Percentiles rank a stretch among this genome's conserved stretches.
phyloP scores from a whole-genome alignment of 2,113 vertebrate species.

The Chaenocephalus aceratus region DNA sequence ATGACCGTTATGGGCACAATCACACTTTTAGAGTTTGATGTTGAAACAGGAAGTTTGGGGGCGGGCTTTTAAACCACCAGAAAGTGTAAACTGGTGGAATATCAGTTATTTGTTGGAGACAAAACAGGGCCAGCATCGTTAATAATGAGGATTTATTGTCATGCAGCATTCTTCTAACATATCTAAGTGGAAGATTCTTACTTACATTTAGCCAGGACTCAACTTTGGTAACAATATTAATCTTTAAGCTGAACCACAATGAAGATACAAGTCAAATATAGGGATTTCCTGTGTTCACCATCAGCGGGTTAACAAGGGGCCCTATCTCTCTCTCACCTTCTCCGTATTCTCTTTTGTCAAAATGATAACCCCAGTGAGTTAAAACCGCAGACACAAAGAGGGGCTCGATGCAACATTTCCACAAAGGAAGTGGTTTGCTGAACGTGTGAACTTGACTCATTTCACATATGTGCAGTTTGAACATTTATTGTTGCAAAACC shows the following conservation, averaged over 20 bases:
- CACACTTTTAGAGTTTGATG: neutral
- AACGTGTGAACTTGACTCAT: conserved; percentile 17
- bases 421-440: conserved; percentile 20
- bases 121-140: neutral
- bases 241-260: neutral
- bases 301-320: neutral
- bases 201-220: neutral
- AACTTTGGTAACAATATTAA: neutral
- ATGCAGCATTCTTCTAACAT: neutral
- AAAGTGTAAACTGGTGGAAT: neutral
- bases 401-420: neutral
- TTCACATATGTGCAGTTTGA: neutral
- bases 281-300: conserved; percentile 5
- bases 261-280: neutral
- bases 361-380: neutral
- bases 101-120: neutral
- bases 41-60: conserved; percentile 43
- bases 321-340: neutral
- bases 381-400: neutral
- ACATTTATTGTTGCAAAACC: neutral
- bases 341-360: neutral
- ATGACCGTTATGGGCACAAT: neutral
- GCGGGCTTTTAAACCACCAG: neutral
- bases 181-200: neutral
- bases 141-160: neutral